Conservation (phyloP, 1,140 invertebrate species). For the Drosophila virilis region DNA sequence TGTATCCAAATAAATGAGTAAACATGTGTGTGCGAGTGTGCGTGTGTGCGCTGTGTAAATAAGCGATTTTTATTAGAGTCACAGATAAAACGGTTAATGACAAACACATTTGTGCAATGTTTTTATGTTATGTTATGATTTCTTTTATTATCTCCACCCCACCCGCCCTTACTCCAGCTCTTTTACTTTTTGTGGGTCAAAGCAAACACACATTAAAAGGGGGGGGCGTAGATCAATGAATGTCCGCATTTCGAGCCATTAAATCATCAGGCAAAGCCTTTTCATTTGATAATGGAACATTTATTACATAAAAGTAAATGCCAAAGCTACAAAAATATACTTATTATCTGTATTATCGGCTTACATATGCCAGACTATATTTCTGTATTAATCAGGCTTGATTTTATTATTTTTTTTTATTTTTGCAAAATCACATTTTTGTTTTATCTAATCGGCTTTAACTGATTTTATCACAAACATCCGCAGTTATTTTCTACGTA, state of each 20-base stretch:
- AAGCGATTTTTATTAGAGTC: slow-evolving; percentile 53
- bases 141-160: slow-evolving; percentile 4
- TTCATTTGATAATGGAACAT: slow-evolving; percentile 1
- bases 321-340: too few species aligned
- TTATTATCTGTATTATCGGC: too few species aligned
- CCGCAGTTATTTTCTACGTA: not conserved
- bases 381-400: not conserved
- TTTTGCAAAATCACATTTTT: not conserved
- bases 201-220: not conserved
- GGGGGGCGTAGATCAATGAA: slow-evolving; percentile 1
- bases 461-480: slow-evolving; percentile 1
- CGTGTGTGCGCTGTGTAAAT: slow-evolving; percentile 36
- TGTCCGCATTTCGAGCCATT: slow-evolving; percentile 1
- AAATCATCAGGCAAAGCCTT: slow-evolving; percentile 13
- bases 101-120: slow-evolving; percentile 34
- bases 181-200: slow-evolving; percentile 3
- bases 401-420: not conserved
- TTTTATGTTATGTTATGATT: slow-evolving; percentile 35
- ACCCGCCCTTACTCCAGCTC: not conserved
- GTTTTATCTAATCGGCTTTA: not conserved
- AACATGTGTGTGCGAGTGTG: slow-evolving; percentile 33
- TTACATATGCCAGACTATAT: not conserved
- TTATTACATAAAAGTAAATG: not conserved
- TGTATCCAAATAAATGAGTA: slow-evolving; percentile 65
- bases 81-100: slow-evolving; percentile 57